These are phyloP conservation scores for Toxotes lorentzi DNA, from an alignment of 2,797 vertebrate genomes.

Conservation along the genomic window DNA sequence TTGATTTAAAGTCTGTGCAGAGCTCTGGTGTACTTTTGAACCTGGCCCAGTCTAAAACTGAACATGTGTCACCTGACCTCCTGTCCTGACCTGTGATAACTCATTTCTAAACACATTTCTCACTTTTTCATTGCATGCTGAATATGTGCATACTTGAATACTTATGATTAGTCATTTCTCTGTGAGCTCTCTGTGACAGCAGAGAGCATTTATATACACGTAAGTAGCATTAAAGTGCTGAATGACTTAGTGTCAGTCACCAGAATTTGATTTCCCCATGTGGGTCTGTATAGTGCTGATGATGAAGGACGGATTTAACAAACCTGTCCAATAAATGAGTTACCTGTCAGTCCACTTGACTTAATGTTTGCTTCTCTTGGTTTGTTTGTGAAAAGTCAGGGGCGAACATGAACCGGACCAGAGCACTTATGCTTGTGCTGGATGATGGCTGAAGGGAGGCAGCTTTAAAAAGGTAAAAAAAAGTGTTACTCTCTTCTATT, in stretches of 20 bases:
- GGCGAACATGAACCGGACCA: neutral
- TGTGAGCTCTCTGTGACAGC: too few species aligned
- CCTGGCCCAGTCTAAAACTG: neutral
- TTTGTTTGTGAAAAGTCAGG: neutral
- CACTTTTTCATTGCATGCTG: neutral
- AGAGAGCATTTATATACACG: too few species aligned
- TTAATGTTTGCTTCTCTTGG: neutral
- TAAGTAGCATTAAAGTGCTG: neutral
- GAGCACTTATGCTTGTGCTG: neutral
- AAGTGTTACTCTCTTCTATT: slow-evolving; percentile 13
- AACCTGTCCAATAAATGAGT: neutral
- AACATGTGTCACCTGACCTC: slow-evolving; percentile 42
- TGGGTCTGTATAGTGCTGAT: neutral
- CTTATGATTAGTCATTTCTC: too few species aligned
- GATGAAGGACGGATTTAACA: neutral
- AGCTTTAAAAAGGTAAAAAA: neutral
- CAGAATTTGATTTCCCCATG: neutral
- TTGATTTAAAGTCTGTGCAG: slow-evolving; percentile 38
- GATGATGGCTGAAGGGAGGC: slow-evolving; percentile 1
- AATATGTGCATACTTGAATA: too few species aligned
- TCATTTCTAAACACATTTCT: slow-evolving; percentile 25
- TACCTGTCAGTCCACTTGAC: neutral
- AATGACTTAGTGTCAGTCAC: neutral
- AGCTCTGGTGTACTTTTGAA: slow-evolving; percentile 39
- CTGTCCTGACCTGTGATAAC: slow-evolving; percentile 15